These are phyloP conservation scores for Bostrychus sinensis DNA, from an alignment of 2,113 vertebrate species.

Conservation along the genomic window DNA sequence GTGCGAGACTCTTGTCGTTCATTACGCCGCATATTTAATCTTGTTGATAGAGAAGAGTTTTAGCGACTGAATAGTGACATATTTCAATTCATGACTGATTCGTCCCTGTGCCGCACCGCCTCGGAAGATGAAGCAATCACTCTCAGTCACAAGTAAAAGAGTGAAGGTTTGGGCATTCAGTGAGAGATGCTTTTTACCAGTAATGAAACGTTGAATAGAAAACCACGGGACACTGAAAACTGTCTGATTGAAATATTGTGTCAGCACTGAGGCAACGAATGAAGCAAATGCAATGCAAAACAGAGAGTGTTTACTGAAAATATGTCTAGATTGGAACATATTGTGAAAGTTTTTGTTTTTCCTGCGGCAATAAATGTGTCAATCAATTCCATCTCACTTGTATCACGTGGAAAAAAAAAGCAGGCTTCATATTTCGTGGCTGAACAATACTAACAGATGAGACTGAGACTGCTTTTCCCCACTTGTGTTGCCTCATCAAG, in stretches of 20 bases:
- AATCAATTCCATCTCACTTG: constrained; percentile 45
- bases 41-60: constrained; percentile 51
- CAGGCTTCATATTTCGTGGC: constrained; percentile 39
- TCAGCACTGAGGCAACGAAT: constrained; percentile 3
- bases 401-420: constrained; percentile 1
- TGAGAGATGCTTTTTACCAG: constrained; percentile 4
- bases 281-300: constrained; percentile 6
- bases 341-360: constrained; percentile 9
- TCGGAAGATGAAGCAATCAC: constrained; percentile 52
- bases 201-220: constrained; percentile 1
- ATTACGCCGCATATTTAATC: constrained; percentile 65
- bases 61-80: constrained; percentile 52
- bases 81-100: constrained; percentile 62
- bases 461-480: constrained; percentile 39
- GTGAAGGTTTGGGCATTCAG: constrained; percentile 27
- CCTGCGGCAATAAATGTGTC: constrained; percentile 43
- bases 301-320: constrained; percentile 30
- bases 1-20: constrained; percentile 51
- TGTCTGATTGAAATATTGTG: constrained; percentile 28
- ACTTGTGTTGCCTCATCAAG: constrained; percentile 64
- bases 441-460: constrained; percentile 56
- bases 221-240: constrained; percentile 20
- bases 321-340: constrained; percentile 10
- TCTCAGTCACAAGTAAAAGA: constrained; percentile 33
- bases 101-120: constrained; percentile 28